Evolutionary conservation across 2,113 vertebrate genomes (phyloP), one percentile per base, ranked within the genome.

Genomic region (Otus sunia): DNA sequence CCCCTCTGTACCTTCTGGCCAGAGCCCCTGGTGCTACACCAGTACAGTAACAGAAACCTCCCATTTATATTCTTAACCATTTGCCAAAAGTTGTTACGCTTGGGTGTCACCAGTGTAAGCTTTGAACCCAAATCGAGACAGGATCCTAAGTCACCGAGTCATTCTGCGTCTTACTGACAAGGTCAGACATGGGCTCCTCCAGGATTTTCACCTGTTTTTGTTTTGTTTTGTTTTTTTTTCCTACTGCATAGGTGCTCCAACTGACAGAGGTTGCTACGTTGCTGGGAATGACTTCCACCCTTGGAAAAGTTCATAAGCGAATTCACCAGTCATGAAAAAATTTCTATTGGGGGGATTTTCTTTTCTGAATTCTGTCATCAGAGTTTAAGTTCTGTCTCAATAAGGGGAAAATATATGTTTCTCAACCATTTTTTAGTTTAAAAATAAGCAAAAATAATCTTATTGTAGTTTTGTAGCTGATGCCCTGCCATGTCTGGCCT

Each of bases 61-160:
- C 56, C 52, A 3, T 11, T 18, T 14, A 2, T 7, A 4, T 1
- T 8, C 15, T 4, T 6, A 12, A 17, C n/a, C 9, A 0, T 36
- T 14, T 12, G 11, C 49, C 41, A 43, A 3, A 47, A 30, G 34
- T 11, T 56, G 10, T 39, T 52, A 30, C 11, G 11, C 13, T 15
- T 6, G 41, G 19, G 12, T 73, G 49, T 76, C 75, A 27, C 32
- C 58, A 5, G 9, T 9, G 30, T 20, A 9, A 52, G 11, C 27
- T 36, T 9, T 36, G 49, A 68, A 56, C 34, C 15, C 63, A 26
- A 53, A n/a, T 4, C 2, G 9, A 43, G 37, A 9, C 7, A 22
- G 37, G 50, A 30, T 79, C 58, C 39, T 19, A 15, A 43, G 15
- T 19, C 27, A 34, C 16, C 1, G 8, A 19, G 22, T 36, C 30